Evolutionary conservation across 2,113 vertebrate genomes (phyloP).

Genomic region (Ginglymostoma cirratum): DNA sequence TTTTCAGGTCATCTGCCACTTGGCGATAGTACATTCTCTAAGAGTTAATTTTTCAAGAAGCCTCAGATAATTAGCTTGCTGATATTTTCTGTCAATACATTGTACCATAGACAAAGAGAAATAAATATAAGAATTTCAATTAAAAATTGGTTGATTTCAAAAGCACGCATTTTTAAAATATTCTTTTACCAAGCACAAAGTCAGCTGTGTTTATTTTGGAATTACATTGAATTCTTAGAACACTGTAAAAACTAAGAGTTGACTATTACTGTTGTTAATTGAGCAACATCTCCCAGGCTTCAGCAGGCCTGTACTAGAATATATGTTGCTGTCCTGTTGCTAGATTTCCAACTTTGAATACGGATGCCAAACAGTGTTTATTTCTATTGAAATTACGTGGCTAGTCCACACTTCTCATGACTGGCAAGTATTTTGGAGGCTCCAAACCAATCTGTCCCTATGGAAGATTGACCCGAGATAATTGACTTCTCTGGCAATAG

Average conservation of each 20-base stretch:
- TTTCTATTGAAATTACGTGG: background rate
- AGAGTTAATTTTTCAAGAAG: background rate
- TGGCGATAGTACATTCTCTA: background rate
- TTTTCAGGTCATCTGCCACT: too few relatives aligned
- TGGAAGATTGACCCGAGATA: background rate
- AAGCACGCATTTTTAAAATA: background rate
- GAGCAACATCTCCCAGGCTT: background rate
- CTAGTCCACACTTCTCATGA: background rate
- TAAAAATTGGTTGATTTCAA: background rate
- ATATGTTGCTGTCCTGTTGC: background rate
- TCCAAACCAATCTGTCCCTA: background rate
- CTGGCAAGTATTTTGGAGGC: background rate
- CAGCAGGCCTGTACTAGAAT: background rate
- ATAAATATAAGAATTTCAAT: background rate
- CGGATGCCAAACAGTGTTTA: background rate
- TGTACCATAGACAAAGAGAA: background rate
- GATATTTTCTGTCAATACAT: background rate
- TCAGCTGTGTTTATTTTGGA: background rate
- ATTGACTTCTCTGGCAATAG: background rate
- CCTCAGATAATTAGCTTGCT: background rate
- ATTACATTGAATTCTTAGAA: background rate
- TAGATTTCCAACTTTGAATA: background rate
- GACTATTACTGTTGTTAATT: background rate
- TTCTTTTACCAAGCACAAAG: background rate
- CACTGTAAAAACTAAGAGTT: background rate